These are phyloP conservation scores for Temnothorax unifasciatus DNA, from an alignment of 2,888 invertebrate genomes.

Conservation along the genomic window DNA sequence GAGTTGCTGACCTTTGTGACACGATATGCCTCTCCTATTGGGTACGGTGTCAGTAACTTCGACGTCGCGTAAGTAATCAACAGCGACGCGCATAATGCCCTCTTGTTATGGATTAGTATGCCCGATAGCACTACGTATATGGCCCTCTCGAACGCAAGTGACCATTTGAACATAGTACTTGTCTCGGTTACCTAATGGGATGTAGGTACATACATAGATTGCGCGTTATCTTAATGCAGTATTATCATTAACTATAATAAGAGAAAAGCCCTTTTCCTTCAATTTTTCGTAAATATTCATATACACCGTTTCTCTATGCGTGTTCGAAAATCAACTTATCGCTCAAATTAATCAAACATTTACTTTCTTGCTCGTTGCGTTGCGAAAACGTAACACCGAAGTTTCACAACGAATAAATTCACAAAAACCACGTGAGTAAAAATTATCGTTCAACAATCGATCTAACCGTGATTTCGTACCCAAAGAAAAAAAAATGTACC, in stretches of 20 bases:
- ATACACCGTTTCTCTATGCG: background rate
- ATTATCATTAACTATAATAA: background rate
- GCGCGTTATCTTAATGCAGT: background rate
- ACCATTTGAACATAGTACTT: constrained; percentile 10
- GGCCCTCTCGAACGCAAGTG: constrained; percentile 18
- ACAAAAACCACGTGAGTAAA: background rate
- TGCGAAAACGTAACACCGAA: background rate
- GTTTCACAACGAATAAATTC: background rate
- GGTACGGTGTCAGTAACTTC: constrained; percentile 67
- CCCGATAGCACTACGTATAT: constrained; percentile 46
- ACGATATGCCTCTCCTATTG: constrained; percentile 63
- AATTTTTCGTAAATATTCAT: background rate
- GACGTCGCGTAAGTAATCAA: constrained; percentile 72
- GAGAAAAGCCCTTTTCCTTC: background rate
- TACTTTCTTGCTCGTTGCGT: background rate
- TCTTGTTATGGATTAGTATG: constrained; percentile 59
- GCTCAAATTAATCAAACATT: constrained; percentile 2
- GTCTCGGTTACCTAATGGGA: background rate
- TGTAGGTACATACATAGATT: background rate
- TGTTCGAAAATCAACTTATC: background rate
- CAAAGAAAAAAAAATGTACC: background rate
- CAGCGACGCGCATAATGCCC: constrained; percentile 65
- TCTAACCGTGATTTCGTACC: background rate
- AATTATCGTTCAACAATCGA: background rate
- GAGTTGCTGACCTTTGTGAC: constrained; percentile 66